Evolutionary conservation across 2,113 vertebrate species (phyloP).

Genomic region (Stigmatopora argus): DNA sequence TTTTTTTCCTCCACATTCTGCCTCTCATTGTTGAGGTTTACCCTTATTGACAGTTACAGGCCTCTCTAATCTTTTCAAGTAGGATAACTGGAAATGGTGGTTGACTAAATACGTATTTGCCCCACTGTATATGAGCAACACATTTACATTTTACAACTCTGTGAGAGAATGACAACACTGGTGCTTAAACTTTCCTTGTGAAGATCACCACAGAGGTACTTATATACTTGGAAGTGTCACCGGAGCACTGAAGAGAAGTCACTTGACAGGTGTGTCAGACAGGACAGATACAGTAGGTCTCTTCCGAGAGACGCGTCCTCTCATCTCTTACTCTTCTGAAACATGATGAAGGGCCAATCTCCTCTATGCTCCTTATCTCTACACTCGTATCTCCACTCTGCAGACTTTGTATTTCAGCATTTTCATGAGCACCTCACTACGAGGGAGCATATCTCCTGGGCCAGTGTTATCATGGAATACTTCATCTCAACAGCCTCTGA

Average conservation of each 20-base stretch:
- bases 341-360: slow-evolving; percentile 44
- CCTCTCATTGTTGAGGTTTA: too few relatives aligned
- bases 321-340: slow-evolving; percentile 39
- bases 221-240: slow-evolving; percentile 25
- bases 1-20: too few relatives aligned
- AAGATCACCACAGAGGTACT: slow-evolving; percentile 5
- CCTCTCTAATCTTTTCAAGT: too few relatives aligned
- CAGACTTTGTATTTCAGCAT: slow-evolving; percentile 39
- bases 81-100: too few relatives aligned
- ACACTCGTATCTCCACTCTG: slow-evolving; percentile 21
- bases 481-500: slow-evolving; percentile 33
- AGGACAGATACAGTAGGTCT: slow-evolving; percentile 23
- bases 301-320: slow-evolving; percentile 23
- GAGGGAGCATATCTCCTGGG: slow-evolving; percentile 27
- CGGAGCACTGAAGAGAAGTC: slow-evolving; percentile 18
- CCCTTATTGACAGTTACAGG: too few relatives aligned
- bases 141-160: slow-evolving; percentile 3
- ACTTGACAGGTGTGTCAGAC: slow-evolving; percentile 30
- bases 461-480: slow-evolving; percentile 33
- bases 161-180: slow-evolving; percentile 9
- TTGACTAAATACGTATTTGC: too few relatives aligned
- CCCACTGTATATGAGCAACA: neutral
- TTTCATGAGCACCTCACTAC: slow-evolving; percentile 29
- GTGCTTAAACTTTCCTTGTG: slow-evolving; percentile 9
- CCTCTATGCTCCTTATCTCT: slow-evolving; percentile 44